A percentile compares a stretch with the other conserved stretches of the same genome.
phyloP scores from a whole-genome alignment of 2,797 vertebrate genomes.

The Gobionotothen gibberifrons region DNA sequence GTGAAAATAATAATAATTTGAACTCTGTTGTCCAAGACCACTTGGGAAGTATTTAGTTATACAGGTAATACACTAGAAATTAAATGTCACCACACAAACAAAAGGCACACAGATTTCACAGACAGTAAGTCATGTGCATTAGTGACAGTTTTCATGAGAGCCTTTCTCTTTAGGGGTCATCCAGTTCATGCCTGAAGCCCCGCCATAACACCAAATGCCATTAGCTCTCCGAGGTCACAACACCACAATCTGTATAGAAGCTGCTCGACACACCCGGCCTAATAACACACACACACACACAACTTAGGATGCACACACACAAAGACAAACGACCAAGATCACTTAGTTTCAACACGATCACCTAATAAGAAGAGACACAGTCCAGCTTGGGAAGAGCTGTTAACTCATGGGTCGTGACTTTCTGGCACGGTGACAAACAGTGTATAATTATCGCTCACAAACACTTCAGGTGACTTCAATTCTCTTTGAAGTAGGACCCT shows the following conservation, averaged over 20 bases:
- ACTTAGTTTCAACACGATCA: conserved; percentile 53
- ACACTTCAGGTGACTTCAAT: conserved; percentile 41
- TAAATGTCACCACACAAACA: neutral
- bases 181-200: conserved; percentile 26
- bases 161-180: conserved; percentile 32
- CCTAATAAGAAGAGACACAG: conserved; percentile 75
- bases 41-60: neutral
- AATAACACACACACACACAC: conserved; percentile 27
- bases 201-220: conserved; percentile 54
- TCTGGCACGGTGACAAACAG: conserved; percentile 34
- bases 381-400: conserved; percentile 46
- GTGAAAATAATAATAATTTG: too few species aligned
- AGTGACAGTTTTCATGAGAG: conserved; percentile 9
- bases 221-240: conserved; percentile 67
- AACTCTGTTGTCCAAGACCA: neutral
- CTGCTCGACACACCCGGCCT: conserved; percentile 28
- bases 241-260: conserved; percentile 60
- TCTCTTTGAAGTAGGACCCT: conserved; percentile 5
- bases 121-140: neutral
- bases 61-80: neutral
- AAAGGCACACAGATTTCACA: neutral
- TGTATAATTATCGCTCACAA: conserved; percentile 16
- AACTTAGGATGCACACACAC: neutral
- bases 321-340: conserved; percentile 63
- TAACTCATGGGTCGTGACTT: conserved; percentile 31